Evolutionary conservation across 2,888 invertebrate species (phyloP), one percentile per base, ranked within the genome.

Genomic region (Panzeria rudis): DNA sequence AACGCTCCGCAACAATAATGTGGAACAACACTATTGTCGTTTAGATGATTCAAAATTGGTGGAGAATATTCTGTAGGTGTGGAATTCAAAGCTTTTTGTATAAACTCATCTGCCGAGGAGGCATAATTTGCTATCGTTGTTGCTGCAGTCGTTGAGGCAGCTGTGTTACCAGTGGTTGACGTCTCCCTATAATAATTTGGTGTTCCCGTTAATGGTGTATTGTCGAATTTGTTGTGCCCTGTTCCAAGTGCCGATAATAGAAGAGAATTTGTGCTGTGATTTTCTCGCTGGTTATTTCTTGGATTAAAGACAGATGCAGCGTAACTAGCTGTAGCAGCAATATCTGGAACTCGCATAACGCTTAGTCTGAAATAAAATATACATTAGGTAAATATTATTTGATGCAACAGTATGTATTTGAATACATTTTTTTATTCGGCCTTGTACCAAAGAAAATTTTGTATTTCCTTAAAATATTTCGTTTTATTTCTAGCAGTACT

Each of bases 271-370:
- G 82, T 75, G 82, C 64, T 85, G 47, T 50, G 32, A 75, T 41
- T 82, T 32, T 86, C 84, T 56, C 82, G 59, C 81, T 69, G 81
- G 20, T 32, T 86, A 78, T 62, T 76, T 20, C 59, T 56, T 25
- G 79, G 66, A 76, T 66, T 86, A 47, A 72, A 83, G 41, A 82
- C 69, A 59, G 81, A 72, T 79, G 86, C 87, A 87, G 87, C 87
- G 69, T 87, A 86, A 72, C 85, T 84, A 86, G 87, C 87, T 87
- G 87, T 86, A 76, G 86, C 72, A 59, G 87, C 75, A 50, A 87
- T 82, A 80, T 87, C 86, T 78, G 87, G 87, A 78, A 87, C 87
- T 85, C 87, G 87, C 87, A 87, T 87, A 87, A 86, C 86, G 86
- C 41, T 82, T 20, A 61, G 68, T 86, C 86, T 87, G 68, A 15